Percentiles rank a stretch among this genome's conserved stretches.
phyloP scores from a whole-genome alignment of 1,140 invertebrate genomes.

The Hermatobates lingyangjiaoensis region DNA sequence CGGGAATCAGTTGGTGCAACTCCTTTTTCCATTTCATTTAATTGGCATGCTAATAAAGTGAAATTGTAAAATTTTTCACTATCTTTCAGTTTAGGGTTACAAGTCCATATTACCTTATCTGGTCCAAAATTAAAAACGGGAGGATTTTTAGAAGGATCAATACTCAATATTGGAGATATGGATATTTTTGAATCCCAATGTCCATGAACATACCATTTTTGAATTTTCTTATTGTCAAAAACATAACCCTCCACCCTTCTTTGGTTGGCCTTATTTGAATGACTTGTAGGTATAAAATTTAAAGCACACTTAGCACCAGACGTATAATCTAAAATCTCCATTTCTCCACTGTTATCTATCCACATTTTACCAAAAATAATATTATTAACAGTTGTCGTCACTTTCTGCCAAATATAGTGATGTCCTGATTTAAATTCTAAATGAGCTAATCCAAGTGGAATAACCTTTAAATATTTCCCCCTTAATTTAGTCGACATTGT shows the following conservation, averaged over 20 bases:
- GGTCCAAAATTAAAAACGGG: no score
- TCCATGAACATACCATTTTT: constrained; percentile 67
- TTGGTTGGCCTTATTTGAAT: background rate
- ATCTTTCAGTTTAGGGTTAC: constrained; percentile 32
- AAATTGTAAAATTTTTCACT: constrained; percentile 79
- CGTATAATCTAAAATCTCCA: background rate
- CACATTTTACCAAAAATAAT: background rate
- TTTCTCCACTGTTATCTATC: background rate
- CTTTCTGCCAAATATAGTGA: constrained; percentile 93
- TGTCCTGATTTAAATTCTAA: constrained; percentile 57
- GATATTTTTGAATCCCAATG: constrained; percentile 92
- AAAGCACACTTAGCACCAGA: background rate
- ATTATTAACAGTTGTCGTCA: constrained; percentile 23
- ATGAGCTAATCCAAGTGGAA: constrained; percentile 72
- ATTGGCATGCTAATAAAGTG: constrained; percentile 80
- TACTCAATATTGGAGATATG: constrained; percentile 72
- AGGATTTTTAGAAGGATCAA: constrained; percentile 35
- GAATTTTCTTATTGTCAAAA: constrained; percentile 33
- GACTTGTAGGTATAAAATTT: background rate
- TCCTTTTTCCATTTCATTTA: constrained; percentile 84
- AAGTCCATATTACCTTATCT: constrained; percentile 19
- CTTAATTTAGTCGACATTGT: constrained; percentile 95
- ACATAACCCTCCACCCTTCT: constrained; percentile 46
- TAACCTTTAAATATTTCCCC: constrained; percentile 87
- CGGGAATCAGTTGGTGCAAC: constrained; percentile 91